Percentiles rank a stretch among this genome's conserved stretches.
Evolutionary conservation across 2,888 invertebrate species (phyloP).

Genomic region (Drosophila falleni): DNA sequence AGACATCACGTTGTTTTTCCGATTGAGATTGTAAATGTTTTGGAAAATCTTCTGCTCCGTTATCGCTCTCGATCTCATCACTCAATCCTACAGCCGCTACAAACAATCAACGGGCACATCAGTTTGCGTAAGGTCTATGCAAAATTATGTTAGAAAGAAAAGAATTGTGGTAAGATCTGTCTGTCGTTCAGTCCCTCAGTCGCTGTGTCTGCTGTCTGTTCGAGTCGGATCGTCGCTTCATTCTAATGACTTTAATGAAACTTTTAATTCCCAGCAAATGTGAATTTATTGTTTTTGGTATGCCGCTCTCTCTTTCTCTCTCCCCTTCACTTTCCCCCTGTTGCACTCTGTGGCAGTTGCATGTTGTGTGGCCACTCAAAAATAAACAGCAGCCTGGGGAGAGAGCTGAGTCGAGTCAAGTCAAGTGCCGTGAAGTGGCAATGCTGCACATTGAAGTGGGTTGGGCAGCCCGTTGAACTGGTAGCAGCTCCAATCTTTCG

Average conservation of each 20-base stretch:
- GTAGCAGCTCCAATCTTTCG: constrained; percentile 39
- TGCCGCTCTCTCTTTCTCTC: not conserved
- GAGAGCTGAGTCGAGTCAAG: constrained; percentile 16
- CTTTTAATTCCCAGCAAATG: constrained; percentile 81
- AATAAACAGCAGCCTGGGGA: constrained; percentile 61
- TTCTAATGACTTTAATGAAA: constrained; percentile 85
- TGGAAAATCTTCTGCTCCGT: constrained; percentile 52
- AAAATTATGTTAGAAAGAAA: constrained; percentile 55
- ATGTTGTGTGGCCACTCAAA: constrained; percentile 81
- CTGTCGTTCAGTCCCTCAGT: constrained; percentile 14
- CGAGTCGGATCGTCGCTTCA: constrained; percentile 48
- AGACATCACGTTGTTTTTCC: constrained; percentile 19
- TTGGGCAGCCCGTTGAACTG: constrained; percentile 52
- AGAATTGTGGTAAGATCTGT: constrained; percentile 28
- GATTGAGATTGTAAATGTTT: constrained; percentile 66
- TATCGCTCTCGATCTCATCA: constrained; percentile 63
- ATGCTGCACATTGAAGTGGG: constrained; percentile 39
- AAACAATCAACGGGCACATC: constrained; percentile 71
- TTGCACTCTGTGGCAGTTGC: constrained; percentile 33
- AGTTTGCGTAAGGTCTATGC: constrained; percentile 52
- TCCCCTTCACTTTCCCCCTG: not conserved
- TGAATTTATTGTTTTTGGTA: constrained; percentile 82
- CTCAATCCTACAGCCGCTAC: constrained; percentile 71
- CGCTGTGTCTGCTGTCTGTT: constrained; percentile 55
- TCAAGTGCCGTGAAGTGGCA: constrained; percentile 37